Conservation (phyloP, 2,113 vertebrate genomes). For the Naja naja region DNA sequence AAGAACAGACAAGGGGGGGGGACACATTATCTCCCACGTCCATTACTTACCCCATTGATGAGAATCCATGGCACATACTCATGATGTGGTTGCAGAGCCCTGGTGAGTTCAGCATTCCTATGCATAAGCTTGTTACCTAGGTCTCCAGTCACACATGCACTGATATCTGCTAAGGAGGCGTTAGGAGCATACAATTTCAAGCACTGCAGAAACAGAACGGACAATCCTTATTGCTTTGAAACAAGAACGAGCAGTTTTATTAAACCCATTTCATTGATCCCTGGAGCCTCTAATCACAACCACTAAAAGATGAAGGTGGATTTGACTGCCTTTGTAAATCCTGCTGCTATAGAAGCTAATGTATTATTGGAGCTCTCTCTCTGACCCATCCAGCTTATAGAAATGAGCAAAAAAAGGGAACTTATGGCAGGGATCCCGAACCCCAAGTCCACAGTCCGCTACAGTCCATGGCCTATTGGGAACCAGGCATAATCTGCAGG, state of each 20-base stretch:
- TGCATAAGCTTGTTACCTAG: conserved; percentile 84
- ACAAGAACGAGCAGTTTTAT: background rate
- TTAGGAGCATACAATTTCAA: conserved; percentile 58
- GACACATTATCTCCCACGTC: too few relatives aligned
- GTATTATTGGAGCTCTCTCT: background rate
- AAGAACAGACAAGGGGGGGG: background rate
- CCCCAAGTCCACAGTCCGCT: background rate
- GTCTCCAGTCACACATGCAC: conserved; percentile 75
- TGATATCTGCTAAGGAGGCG: conserved; percentile 53
- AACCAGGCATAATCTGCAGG: background rate
- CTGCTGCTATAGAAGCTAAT: background rate
- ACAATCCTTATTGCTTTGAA: background rate
- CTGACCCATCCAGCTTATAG: background rate
- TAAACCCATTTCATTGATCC: background rate
- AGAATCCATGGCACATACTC: conserved; percentile 90
- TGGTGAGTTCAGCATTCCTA: conserved; percentile 77
- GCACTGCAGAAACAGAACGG: conserved; percentile 70
- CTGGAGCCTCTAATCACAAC: background rate
- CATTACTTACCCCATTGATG: conserved; percentile 80
- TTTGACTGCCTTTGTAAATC: background rate
- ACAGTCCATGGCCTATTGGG: background rate
- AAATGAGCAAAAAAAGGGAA: background rate
- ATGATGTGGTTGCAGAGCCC: conserved; percentile 76
- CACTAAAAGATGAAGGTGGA: background rate
- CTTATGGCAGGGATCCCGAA: background rate